A percentile compares a stretch with the other conserved stretches of the same genome.
Conservation (phyloP, 2,797 vertebrate genomes). For the Aquila chrysaetos region DNA sequence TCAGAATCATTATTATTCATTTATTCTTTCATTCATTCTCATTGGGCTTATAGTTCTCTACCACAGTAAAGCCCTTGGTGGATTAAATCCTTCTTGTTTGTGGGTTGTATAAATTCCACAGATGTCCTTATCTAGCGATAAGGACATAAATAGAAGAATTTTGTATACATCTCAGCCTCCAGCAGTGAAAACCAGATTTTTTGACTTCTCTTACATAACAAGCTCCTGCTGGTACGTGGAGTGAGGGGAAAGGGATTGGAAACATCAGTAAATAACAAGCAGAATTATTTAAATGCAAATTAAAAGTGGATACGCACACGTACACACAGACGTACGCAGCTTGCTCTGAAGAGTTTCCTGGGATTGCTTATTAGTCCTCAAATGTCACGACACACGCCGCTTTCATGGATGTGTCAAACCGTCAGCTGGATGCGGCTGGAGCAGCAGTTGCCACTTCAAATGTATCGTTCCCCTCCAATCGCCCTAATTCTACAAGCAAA, state of each 20-base stretch:
- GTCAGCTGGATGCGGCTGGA: neutral
- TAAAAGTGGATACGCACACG: neutral
- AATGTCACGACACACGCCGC: neutral
- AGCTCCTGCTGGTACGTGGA: neutral
- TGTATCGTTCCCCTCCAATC: neutral
- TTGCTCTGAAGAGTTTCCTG: neutral
- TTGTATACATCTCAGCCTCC: neutral
- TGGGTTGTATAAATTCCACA: neutral
- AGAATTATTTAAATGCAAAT: constrained; percentile 27
- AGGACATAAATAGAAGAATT: neutral
- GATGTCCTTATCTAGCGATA: neutral
- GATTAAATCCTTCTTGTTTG: neutral
- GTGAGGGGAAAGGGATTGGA: neutral
- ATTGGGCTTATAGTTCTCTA: neutral
- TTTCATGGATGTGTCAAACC: neutral
- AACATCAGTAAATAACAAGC: neutral
- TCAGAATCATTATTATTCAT: neutral
- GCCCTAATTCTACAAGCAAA: neutral
- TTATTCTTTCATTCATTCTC: neutral
- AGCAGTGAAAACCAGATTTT: neutral
- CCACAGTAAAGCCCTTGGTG: neutral
- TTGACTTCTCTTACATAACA: neutral
- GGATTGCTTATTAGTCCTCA: neutral
- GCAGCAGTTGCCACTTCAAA: neutral
- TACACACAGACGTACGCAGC: neutral